A percentile compares a stretch with the other conserved stretches of the same genome.
Conservation (phyloP, 2,797 vertebrate genomes). For the Epinephelus awoara region DNA sequence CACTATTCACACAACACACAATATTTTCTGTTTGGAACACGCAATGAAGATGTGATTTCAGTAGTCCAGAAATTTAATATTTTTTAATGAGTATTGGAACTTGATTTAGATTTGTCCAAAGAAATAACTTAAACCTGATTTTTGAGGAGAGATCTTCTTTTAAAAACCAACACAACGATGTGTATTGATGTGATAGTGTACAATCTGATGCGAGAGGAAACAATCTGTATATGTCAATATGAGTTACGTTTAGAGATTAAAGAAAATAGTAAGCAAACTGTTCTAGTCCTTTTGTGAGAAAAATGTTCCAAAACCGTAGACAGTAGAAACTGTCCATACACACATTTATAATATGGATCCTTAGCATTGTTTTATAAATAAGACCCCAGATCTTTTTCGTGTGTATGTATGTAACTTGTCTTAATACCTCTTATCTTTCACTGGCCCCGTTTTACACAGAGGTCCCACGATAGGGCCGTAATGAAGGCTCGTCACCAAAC, state of each 20-base stretch:
- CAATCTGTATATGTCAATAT: neutral
- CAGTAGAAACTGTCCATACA: too few relatives aligned
- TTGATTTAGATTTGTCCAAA: neutral
- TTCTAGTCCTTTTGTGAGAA: constrained; percentile 14
- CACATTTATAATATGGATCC: too few relatives aligned
- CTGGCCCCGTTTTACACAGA: neutral
- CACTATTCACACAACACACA: neutral
- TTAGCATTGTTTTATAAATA: too few relatives aligned
- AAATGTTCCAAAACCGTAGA: neutral
- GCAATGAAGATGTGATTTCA: neutral
- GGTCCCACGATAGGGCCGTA: too few relatives aligned
- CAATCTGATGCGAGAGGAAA: neutral
- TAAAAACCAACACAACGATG: neutral
- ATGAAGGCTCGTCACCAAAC: too few relatives aligned
- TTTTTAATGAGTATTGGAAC: neutral
- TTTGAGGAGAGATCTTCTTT: neutral
- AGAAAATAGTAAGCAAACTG: neutral
- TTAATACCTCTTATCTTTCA: constrained; percentile 14
- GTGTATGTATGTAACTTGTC: constrained; percentile 31
- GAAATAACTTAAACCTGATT: neutral
- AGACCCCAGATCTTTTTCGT: constrained; percentile 21
- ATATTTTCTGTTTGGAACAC: constrained; percentile 8
- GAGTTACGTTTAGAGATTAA: neutral
- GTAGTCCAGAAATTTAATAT: neutral
- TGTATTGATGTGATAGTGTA: neutral